Conservation (phyloP, 92 coral and sea anemone species). For the Bergia sp. region DNA sequence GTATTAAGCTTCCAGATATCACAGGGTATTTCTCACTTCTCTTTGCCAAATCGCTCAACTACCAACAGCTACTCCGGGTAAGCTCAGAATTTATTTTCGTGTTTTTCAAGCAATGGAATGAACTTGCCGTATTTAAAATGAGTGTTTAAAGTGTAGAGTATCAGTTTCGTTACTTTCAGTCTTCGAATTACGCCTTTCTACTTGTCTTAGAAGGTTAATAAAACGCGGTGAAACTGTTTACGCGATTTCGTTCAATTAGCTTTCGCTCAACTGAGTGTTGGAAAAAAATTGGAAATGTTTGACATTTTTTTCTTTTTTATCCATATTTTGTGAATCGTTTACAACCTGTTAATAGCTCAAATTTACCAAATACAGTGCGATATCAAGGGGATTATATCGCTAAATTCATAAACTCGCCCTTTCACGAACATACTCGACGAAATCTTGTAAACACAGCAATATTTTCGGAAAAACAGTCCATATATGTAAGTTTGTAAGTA, state of each 20-base stretch:
- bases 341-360: conserved; percentile 33
- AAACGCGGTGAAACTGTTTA: too few species aligned
- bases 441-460: neutral
- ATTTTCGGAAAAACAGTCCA: neutral
- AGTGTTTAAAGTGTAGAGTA: neutral
- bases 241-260: neutral
- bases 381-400: neutral
- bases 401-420: conserved; percentile 6
- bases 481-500: neutral
- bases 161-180: neutral
- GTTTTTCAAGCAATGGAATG: conserved; percentile 19
- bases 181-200: neutral
- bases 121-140: neutral
- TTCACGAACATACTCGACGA: neutral
- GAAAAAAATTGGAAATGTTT: neutral
- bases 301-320: neutral
- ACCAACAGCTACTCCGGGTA: conserved; percentile 1
- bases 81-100: neutral
- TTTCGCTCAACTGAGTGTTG: neutral
- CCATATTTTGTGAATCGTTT: conserved; percentile 5
- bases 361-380: conserved; percentile 5
- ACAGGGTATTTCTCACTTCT: neutral
- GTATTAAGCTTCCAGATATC: neutral
- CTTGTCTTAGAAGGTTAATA: neutral
- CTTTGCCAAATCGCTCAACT: neutral